Percentiles rank a stretch among this genome's conserved stretches.
phyloP scores from a whole-genome alignment of 2,797 vertebrate genomes.

The Halcyon leucocephala region DNA sequence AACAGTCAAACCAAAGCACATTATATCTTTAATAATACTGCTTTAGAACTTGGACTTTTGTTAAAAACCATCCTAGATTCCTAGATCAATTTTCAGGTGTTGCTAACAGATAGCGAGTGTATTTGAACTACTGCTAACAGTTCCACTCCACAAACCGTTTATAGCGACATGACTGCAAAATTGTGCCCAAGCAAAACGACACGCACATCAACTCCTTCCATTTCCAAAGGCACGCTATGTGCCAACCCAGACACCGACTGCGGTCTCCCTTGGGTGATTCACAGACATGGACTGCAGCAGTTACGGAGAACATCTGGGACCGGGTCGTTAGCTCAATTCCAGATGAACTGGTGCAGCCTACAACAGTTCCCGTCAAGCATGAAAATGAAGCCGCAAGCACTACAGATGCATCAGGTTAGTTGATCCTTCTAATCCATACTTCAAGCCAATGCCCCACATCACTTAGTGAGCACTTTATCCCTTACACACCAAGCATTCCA shows the following conservation, averaged over 20 bases:
- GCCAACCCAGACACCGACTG: background rate
- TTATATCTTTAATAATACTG: background rate
- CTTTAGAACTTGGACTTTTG: background rate
- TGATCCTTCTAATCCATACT: constrained; percentile 44
- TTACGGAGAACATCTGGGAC: constrained; percentile 2
- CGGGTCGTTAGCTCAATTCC: background rate
- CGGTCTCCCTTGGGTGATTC: background rate
- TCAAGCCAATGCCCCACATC: background rate
- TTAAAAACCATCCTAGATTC: background rate
- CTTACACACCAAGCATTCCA: background rate
- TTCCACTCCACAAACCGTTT: background rate
- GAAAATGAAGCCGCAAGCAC: background rate
- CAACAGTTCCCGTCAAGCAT: background rate
- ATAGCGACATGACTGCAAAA: background rate
- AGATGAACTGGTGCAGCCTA: background rate
- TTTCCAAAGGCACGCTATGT: background rate
- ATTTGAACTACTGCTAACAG: background rate
- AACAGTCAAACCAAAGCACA: background rate
- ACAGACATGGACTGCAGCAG: background rate
- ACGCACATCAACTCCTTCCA: background rate
- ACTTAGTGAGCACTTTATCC: background rate
- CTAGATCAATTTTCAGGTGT: background rate
- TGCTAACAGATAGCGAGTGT: background rate
- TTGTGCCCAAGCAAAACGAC: background rate
- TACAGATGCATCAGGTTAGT: background rate